Evolutionary conservation across 2,113 vertebrate species (phyloP).

Genomic region (Pao palembangensis): DNA sequence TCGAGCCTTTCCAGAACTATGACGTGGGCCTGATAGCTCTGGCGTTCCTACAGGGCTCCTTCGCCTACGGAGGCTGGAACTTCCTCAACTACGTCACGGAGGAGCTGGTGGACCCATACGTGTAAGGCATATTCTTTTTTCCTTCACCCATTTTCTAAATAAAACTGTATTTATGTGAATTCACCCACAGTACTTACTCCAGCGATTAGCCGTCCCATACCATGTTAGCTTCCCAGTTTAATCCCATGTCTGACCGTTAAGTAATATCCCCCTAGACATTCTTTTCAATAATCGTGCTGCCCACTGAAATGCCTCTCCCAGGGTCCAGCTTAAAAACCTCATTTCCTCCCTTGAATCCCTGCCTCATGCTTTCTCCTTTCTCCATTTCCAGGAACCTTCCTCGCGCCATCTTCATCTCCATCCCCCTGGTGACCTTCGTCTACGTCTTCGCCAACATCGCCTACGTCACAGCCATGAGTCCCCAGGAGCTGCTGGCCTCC

Average conservation of each 20-base stretch:
- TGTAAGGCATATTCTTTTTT: constrained; percentile 66
- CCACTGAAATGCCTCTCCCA: constrained; percentile 9
- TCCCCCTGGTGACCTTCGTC: constrained; percentile 91
- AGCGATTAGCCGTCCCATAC: constrained; percentile 30
- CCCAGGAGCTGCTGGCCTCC: constrained; percentile 88
- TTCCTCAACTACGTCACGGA: constrained; percentile 95
- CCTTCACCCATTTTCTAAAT: neutral
- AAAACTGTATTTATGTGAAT: neutral
- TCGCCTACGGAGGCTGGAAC: constrained; percentile 93
- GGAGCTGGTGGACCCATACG: constrained; percentile 88
- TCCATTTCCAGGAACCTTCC: constrained; percentile 82
- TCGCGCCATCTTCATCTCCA: constrained; percentile 93
- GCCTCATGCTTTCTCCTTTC: neutral
- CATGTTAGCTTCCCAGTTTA: constrained; percentile 18
- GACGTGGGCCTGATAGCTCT: constrained; percentile 85
- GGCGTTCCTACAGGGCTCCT: constrained; percentile 90
- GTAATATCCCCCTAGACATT: neutral
- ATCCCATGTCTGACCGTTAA: constrained; percentile 7
- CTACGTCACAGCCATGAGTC: constrained; percentile 93
- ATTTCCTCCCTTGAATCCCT: constrained; percentile 27
- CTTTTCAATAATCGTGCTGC: constrained; percentile 15
- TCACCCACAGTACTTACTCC: constrained; percentile 1
- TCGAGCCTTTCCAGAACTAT: constrained; percentile 84
- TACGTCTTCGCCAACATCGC: constrained; percentile 94
- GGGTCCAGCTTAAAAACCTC: constrained; percentile 7